Conservation (phyloP, 2,113 vertebrate genomes). For the Tupaia tana region DNA sequence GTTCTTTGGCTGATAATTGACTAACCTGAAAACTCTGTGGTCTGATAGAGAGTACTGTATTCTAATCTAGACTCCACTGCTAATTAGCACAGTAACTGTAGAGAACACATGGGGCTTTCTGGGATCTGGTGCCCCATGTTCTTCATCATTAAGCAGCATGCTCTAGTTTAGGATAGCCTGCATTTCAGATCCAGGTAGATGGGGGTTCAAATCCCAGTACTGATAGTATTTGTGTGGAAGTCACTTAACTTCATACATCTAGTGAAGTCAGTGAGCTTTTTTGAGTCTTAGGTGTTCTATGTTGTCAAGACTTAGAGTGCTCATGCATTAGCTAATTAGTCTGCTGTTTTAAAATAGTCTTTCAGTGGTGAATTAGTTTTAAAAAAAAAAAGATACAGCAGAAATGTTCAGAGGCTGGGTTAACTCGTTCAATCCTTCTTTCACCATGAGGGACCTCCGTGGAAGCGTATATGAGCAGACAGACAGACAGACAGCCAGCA, state of each 20-base stretch:
- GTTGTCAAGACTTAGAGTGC: no score
- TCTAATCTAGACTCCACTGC: background rate
- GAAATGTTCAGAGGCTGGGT: background rate
- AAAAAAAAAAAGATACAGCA: background rate
- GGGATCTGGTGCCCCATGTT: background rate
- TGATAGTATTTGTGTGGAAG: no score
- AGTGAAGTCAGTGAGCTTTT: background rate
- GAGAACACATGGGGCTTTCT: background rate
- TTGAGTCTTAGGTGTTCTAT: no score
- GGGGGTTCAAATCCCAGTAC: background rate
- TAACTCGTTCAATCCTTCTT: background rate
- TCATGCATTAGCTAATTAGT: no score
- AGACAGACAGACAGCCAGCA: background rate
- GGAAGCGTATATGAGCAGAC: background rate
- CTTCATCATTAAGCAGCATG: background rate
- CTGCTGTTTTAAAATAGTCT: background rate
- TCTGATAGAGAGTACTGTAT: background rate
- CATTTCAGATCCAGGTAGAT: background rate
- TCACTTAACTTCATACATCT: background rate
- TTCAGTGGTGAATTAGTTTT: background rate
- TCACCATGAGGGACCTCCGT: background rate
- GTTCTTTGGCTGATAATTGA: background rate
- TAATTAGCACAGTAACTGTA: background rate
- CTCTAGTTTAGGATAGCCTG: background rate
- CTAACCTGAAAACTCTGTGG: background rate